Conservation (phyloP, 2,888 invertebrate genomes). For the Ophion ventricosus region DNA sequence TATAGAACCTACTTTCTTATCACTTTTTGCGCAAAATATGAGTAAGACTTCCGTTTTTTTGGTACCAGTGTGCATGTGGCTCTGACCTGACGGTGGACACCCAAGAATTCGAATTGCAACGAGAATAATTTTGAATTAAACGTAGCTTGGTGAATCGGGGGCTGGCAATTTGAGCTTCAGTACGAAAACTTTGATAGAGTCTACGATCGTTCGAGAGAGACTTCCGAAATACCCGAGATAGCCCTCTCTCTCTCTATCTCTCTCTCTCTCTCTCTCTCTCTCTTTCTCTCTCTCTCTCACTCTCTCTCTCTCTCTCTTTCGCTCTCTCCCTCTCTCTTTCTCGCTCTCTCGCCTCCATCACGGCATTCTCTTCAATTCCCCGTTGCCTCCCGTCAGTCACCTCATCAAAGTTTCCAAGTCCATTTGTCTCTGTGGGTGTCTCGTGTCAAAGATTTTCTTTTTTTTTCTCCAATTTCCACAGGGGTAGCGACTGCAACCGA, state of each 20-base stretch:
- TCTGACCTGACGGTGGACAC: background rate
- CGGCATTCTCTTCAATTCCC: conserved; percentile 46
- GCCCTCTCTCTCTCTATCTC: background rate
- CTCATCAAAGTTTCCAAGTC: conserved; percentile 44
- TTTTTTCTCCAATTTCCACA: conserved; percentile 4
- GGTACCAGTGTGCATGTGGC: background rate
- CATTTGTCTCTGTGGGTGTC: background rate
- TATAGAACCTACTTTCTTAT: background rate
- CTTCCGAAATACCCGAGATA: background rate
- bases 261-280: background rate
- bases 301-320: background rate
- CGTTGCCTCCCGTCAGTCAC: conserved; percentile 44
- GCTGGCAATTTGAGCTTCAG: conserved; percentile 36
- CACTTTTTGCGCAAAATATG: background rate
- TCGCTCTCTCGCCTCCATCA: conserved; percentile 35
- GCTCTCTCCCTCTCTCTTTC: background rate
- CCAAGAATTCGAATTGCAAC: background rate
- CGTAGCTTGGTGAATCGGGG: conserved; percentile 37
- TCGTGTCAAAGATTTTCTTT: conserved; percentile 3
- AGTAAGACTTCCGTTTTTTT: background rate
- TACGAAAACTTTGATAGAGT: conserved; percentile 52
- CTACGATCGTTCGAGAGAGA: background rate
- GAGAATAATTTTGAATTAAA: conserved; percentile 43
- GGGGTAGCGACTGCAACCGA: background rate
- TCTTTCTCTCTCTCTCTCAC: background rate